These are phyloP conservation scores for Bathynomus jamesi DNA, from an alignment of 1,140 invertebrate species.

Conservation along the genomic window DNA sequence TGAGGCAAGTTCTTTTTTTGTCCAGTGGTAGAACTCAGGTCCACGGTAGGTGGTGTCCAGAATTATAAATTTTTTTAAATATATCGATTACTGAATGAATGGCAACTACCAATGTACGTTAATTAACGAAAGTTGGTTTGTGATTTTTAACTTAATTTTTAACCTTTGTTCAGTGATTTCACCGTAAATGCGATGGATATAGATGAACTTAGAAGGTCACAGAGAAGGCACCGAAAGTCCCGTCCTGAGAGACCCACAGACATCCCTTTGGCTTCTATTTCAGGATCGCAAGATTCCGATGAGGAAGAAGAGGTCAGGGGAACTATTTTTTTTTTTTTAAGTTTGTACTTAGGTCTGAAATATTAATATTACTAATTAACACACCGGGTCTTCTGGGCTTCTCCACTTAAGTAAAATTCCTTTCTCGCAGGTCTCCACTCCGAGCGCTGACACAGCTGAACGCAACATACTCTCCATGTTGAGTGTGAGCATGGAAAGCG, in stretches of 20 bases:
- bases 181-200: constrained; percentile 80
- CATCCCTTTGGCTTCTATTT: constrained; percentile 48
- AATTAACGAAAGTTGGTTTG: no score
- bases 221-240: constrained; percentile 56
- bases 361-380: no score
- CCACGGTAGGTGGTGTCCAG: no score
- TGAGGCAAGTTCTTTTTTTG: constrained; percentile 27
- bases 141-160: neutral
- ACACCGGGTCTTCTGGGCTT: neutral
- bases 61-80: no score
- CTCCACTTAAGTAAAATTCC: constrained; percentile 33
- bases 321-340: no score
- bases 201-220: constrained; percentile 68
- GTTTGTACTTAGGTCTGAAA: no score
- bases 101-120: no score
- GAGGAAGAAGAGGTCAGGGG: constrained; percentile 60
- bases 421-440: constrained; percentile 50
- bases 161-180: constrained; percentile 56
- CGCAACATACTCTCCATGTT: constrained; percentile 47
- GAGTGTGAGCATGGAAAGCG: constrained; percentile 59
- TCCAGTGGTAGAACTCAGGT: neutral
- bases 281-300: constrained; percentile 65
- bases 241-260: constrained; percentile 28
- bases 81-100: no score
- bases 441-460: constrained; percentile 63